Base-by-base conservation (phyloP, 2,113 vertebrate genomes). In the Myotis brandtii region DNA sequence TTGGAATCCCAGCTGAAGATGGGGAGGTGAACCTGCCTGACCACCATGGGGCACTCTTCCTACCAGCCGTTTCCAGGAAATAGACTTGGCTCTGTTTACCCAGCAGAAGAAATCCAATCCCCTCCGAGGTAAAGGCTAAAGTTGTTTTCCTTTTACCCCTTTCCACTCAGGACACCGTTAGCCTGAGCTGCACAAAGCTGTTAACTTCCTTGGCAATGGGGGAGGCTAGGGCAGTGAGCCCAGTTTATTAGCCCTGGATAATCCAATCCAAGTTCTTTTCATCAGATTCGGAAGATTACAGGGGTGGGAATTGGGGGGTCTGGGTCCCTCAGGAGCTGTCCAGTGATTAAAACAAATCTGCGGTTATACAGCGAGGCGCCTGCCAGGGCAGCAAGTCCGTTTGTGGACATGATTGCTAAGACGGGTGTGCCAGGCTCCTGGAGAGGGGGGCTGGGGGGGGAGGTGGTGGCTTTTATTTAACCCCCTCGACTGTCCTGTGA, bases 181-280 rank as follows among this genome's bases (percentile, higher is more conserved):
- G 89, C 93, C 88, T 92, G 95, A 98, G 92, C 86, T 97, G 92
- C 95, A 97, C 96, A 96, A 96, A 97, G 94, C 97, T 96, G 95
- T 98, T 90, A 52, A 97, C 95, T 98, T 94, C 67, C 95, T 97
- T 98, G 97, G 98, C 98, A 84, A 86, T 43, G 20, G 85, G 90
- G 96, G 95, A 83, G 96, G 96, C 94, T 40, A 50, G 94, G 91
- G 91, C 92, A 93, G 48, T 67, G 85, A 93, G 73, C 67, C 96
- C 94, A 95, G 94, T 96, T 95, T 97, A 91, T 98, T 97, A 98
- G 97, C 82, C 97, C 91, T 86, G 54, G 86, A 97, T 98, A 98
- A 98, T 98, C 98, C 95, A 97, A 88, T 98, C 97, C 97, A 98
- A 98, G 91, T 97, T 98, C 97, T 98, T 98, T 98, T 98, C 97